Conservation (phyloP, 2,797 vertebrate species). For the Pseudotriccus pelzelni region DNA sequence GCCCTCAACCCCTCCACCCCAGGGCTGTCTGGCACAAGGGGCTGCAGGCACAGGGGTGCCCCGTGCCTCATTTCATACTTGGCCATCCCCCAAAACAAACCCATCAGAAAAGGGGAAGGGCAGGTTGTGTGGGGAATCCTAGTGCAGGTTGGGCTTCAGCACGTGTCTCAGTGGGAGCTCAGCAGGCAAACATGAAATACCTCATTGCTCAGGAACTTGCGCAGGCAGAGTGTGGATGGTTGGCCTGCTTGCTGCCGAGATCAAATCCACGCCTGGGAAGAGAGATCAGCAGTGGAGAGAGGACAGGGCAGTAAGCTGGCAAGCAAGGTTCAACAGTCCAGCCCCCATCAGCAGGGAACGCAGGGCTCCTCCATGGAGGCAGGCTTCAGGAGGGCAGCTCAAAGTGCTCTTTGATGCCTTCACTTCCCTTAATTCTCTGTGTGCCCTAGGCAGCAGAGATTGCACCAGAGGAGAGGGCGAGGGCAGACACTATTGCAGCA, state of each 20-base stretch:
- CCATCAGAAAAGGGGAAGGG: conserved; percentile 27
- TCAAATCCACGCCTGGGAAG: conserved; percentile 17
- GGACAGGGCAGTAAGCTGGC: neutral
- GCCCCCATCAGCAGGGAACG: neutral
- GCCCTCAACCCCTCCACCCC: rapidly evolving
- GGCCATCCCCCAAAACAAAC: neutral
- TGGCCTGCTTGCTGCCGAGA: neutral
- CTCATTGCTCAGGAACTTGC: conserved; percentile 73
- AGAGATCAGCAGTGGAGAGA: conserved; percentile 11
- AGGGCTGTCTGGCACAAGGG: neutral
- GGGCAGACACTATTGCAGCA: neutral
- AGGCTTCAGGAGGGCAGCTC: neutral
- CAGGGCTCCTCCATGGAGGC: rapidly evolving
- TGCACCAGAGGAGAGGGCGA: neutral
- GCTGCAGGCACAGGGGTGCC: neutral
- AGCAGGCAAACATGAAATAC: conserved; percentile 71
- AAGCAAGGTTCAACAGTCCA: neutral
- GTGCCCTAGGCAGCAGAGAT: neutral
- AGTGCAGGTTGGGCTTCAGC: conserved; percentile 31
- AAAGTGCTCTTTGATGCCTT: neutral
- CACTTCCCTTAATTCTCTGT: neutral
- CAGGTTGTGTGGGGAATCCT: neutral
- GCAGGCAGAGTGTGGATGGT: conserved; percentile 25
- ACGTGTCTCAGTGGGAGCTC: conserved; percentile 25
- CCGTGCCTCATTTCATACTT: conserved; percentile 11